phyloP scores from a whole-genome alignment of 1,140 invertebrate genomes.

The Ostrea edulis region DNA sequence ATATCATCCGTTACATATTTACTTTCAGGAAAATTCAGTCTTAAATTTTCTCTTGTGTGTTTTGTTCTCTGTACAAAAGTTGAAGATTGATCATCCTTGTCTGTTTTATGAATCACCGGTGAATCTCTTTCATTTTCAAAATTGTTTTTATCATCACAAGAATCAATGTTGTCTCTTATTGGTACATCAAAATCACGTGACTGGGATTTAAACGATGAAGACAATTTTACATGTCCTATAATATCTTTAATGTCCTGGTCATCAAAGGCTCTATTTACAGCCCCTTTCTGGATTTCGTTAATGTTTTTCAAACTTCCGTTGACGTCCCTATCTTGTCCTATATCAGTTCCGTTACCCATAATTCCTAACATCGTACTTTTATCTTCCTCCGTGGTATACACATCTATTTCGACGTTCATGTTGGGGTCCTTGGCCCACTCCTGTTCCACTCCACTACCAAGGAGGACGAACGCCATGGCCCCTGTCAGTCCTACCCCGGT shows the following conservation, averaged over 20 bases:
- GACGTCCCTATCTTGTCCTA: background rate
- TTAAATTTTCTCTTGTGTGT: background rate
- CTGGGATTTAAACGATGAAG: background rate
- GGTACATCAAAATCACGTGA: constrained; percentile 15
- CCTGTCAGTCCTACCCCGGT: constrained; percentile 74
- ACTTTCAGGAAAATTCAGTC: background rate
- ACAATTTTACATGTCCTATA: constrained; percentile 18
- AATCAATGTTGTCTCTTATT: background rate
- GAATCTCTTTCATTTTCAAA: background rate
- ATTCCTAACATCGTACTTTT: background rate
- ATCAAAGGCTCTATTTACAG: constrained; percentile 13
- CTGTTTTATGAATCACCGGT: background rate
- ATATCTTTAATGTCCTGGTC: background rate
- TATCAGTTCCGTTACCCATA: background rate
- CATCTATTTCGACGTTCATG: background rate
- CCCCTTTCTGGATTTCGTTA: background rate
- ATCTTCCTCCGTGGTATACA: background rate
- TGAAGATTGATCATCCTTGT: background rate
- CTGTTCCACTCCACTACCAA: constrained; percentile 74
- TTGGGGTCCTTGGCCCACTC: constrained; percentile 65
- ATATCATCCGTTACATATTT: background rate
- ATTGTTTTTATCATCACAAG: background rate
- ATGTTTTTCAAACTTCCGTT: background rate
- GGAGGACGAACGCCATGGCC: constrained; percentile 71
- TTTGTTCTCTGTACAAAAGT: background rate